Conservation (phyloP, 1,140 invertebrate genomes). For the Mesaphorura yosii region DNA sequence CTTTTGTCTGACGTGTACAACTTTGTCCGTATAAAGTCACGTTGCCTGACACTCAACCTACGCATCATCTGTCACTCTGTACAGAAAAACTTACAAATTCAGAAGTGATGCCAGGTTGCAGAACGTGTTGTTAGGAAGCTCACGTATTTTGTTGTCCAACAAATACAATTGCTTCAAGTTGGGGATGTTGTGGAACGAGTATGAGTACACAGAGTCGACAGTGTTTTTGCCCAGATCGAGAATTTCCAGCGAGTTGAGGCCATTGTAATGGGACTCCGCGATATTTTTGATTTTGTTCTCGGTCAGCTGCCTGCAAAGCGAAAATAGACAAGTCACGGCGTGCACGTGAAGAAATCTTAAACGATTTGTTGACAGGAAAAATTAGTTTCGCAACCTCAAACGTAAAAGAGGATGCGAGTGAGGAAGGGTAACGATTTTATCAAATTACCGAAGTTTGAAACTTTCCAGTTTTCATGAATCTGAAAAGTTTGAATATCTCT, state of each 20-base stretch:
- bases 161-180: conserved; percentile 35
- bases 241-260: conserved; percentile 33
- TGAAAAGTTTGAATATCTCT: not conserved
- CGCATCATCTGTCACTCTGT: not conserved
- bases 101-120: conserved; percentile 35
- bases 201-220: conserved; percentile 33
- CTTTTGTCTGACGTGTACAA: too few relatives aligned
- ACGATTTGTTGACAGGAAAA: too few relatives aligned
- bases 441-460: not conserved
- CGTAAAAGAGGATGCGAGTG: not conserved
- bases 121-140: conserved; percentile 37
- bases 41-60: too few relatives aligned
- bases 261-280: conserved; percentile 31
- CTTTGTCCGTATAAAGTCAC: too few relatives aligned
- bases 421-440: not conserved
- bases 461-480: not conserved
- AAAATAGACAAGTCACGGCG: not conserved
- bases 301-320: conserved; percentile 17
- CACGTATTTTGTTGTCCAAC: conserved; percentile 15
- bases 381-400: not conserved
- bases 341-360: not conserved
- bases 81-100: conserved; percentile 36
- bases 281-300: conserved; percentile 19
- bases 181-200: conserved; percentile 34
- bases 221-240: conserved; percentile 37